These are phyloP conservation scores for Cephalopachus bancanus DNA, from an alignment of 2,797 vertebrate genomes.

Conservation along the genomic window DNA sequence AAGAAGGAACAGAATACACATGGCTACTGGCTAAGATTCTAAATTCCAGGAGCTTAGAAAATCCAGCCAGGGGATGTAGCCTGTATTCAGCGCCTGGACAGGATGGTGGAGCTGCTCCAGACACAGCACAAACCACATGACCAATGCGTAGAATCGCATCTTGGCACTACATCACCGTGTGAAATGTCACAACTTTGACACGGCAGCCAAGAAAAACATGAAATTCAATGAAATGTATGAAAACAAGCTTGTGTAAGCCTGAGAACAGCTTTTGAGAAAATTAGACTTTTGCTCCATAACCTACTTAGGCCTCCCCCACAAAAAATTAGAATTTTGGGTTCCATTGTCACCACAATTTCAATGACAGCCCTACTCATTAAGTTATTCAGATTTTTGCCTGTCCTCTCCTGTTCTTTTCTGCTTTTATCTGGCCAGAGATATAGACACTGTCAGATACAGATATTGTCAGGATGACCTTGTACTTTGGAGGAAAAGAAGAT, in stretches of 20 bases:
- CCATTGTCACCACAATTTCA: neutral
- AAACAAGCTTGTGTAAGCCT: conserved; percentile 44
- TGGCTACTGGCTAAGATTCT: conserved; percentile 63
- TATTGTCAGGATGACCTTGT: neutral
- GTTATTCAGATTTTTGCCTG: neutral
- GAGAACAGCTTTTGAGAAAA: conserved; percentile 38
- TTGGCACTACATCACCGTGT: neutral
- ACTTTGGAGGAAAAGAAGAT: neutral
- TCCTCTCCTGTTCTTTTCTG: neutral
- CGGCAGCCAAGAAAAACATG: conserved; percentile 71
- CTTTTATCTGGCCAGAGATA: neutral
- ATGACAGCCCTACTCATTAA: neutral
- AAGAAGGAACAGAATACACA: conserved; percentile 46
- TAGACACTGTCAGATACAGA: neutral
- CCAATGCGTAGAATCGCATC: neutral
- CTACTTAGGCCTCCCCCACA: neutral
- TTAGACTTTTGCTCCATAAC: conserved; percentile 28
- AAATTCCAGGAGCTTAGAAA: conserved; percentile 71
- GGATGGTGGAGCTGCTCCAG: conserved; percentile 1
- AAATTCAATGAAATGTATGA: conserved; percentile 73
- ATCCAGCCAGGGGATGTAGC: conserved; percentile 55
- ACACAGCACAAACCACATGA: neutral
- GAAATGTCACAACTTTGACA: conserved; percentile 65
- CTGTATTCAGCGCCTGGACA: conserved; percentile 43
- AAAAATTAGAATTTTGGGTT: neutral